These are phyloP conservation scores for Melitaea athalia DNA, from an alignment of 2,888 invertebrate genomes.

Conservation along the genomic window DNA sequence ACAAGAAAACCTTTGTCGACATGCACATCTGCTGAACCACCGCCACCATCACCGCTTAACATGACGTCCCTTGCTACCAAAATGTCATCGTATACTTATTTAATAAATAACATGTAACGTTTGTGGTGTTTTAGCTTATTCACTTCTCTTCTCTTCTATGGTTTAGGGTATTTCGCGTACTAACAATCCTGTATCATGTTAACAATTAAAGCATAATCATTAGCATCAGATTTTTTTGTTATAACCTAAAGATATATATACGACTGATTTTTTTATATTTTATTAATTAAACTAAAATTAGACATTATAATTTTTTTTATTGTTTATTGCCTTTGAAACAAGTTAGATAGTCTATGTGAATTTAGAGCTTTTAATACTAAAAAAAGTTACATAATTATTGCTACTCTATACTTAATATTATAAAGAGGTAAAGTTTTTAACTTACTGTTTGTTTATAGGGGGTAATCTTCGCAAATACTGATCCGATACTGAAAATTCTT, in stretches of 20 bases:
- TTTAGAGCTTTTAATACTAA: not conserved
- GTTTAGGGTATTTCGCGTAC: slow-evolving; percentile 51
- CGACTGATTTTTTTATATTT: slow-evolving; percentile 27
- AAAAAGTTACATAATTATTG: no score
- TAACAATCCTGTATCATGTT: slow-evolving; percentile 55
- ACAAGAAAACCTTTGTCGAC: slow-evolving; percentile 86
- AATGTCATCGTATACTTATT: not conserved
- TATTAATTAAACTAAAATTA: slow-evolving; percentile 27
- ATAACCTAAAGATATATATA: slow-evolving; percentile 37
- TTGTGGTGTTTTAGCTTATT: slow-evolving; percentile 43
- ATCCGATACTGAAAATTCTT: no score
- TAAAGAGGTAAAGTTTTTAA: no score
- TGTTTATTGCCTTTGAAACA: slow-evolving; percentile 17
- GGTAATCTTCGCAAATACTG: no score
- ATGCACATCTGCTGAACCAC: slow-evolving; percentile 84
- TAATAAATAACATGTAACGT: slow-evolving; percentile 16
- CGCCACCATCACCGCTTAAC: slow-evolving; percentile 47
- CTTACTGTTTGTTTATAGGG: no score
- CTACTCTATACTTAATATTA: no score
- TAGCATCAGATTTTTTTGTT: slow-evolving; percentile 48
- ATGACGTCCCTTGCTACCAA: slow-evolving; percentile 28
- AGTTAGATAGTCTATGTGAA: not conserved
- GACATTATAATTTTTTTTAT: slow-evolving; percentile 15
- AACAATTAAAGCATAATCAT: slow-evolving; percentile 59
- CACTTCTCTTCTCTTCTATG: slow-evolving; percentile 42